Conservation (phyloP, 2,888 invertebrate species). For the Coecobrya sp. region DNA sequence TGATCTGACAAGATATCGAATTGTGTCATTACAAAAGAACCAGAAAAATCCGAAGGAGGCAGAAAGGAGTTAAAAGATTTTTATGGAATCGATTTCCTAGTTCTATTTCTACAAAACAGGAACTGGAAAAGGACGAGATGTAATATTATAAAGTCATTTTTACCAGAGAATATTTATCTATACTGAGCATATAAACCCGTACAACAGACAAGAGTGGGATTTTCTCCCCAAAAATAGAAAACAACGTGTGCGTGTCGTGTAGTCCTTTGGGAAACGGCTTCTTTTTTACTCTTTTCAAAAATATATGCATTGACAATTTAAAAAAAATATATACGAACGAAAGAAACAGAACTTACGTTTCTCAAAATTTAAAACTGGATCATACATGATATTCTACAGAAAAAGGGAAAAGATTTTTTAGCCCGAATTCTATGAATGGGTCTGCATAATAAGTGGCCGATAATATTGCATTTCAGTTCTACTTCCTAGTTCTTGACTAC, state of each 20-base stretch:
- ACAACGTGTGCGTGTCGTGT: not conserved
- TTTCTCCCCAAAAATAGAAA: conserved; percentile 57
- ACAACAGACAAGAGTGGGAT: conserved; percentile 36
- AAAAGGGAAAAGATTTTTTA: conserved; percentile 10
- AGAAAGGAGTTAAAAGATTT: conserved; percentile 64
- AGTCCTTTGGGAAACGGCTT: conserved; percentile 63
- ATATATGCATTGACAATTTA: conserved; percentile 40
- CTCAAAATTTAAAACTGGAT: conserved; percentile 35
- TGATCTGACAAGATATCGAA: conserved; percentile 77
- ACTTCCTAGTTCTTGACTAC: not conserved
- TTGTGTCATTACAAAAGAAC: conserved; percentile 72
- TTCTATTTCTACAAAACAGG: conserved; percentile 54
- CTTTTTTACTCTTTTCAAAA: conserved; percentile 47
- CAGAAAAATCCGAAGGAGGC: conserved; percentile 25
- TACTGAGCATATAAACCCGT: not conserved
- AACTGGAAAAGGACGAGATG: conserved; percentile 58
- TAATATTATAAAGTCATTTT: conserved; percentile 29
- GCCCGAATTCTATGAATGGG: conserved; percentile 2
- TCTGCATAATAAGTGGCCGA: conserved; percentile 23
- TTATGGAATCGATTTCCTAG: conserved; percentile 67
- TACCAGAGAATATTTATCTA: not conserved
- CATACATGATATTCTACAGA: conserved; percentile 23
- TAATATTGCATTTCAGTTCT: conserved; percentile 42
- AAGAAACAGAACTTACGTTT: not conserved
- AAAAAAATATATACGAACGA: conserved; percentile 37